These are phyloP conservation scores for Corvus hawaiiensis DNA, from an alignment of 2,113 vertebrate genomes.

Conservation along the genomic window DNA sequence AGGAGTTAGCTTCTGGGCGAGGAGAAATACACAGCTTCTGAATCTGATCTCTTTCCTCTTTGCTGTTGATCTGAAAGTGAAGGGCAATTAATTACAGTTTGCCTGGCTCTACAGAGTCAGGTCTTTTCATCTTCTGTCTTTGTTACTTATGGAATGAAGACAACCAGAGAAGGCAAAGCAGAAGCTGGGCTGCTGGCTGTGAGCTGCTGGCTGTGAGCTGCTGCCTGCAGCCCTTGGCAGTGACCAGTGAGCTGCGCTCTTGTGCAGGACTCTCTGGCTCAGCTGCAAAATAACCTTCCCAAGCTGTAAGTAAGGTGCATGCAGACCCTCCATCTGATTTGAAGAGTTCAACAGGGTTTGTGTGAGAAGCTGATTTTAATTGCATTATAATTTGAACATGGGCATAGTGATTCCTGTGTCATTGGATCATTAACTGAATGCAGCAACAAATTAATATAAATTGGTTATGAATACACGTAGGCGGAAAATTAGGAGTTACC, in stretches of 20 bases:
- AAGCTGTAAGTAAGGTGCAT: background rate
- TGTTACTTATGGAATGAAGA: background rate
- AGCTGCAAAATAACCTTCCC: background rate
- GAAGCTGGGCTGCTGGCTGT: background rate
- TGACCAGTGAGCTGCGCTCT: accelerated
- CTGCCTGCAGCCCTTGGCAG: background rate
- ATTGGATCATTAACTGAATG: background rate
- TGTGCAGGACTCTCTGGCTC: background rate
- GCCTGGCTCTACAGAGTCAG: background rate
- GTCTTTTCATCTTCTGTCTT: background rate
- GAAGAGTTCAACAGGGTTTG: background rate
- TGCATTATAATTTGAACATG: background rate
- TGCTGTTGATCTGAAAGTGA: background rate
- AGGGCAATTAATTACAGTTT: background rate
- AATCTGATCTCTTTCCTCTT: background rate
- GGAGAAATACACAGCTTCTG: background rate
- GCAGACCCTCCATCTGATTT: background rate
- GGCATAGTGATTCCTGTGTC: background rate
- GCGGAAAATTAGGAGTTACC: background rate
- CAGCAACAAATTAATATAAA: background rate
- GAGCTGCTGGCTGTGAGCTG: background rate
- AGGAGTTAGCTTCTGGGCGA: background rate
- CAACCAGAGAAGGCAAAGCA: background rate
- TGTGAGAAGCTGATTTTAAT: background rate
- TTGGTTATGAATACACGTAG: background rate